Percentiles rank a stretch among this genome's conserved stretches.
Conservation (phyloP, 2,888 invertebrate species). For the Ichneumoninae sp. region DNA sequence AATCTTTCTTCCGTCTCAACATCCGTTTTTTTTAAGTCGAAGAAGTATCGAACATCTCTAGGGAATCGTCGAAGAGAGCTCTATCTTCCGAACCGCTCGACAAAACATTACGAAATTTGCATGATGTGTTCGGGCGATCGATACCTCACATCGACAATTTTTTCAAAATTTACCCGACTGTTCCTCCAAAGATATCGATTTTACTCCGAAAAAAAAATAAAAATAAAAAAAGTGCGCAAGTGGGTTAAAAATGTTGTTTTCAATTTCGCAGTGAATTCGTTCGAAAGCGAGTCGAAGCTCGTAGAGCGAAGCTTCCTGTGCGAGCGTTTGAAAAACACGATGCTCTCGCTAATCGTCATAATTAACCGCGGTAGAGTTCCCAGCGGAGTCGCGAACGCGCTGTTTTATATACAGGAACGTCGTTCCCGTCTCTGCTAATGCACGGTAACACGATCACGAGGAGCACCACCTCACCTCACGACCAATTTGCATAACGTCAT, state of each 20-base stretch:
- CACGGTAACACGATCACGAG: constrained; percentile 15
- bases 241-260: neutral
- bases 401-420: constrained; percentile 22
- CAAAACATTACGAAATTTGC: no score
- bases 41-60: no score
- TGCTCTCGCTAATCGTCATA: constrained; percentile 72
- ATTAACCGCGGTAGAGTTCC: constrained; percentile 72
- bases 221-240: neutral
- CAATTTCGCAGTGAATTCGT: neutral
- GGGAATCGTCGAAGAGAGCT: no score
- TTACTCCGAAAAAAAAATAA: neutral
- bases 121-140: no score
- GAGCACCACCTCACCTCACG: constrained; percentile 13
- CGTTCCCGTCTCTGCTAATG: constrained; percentile 18
- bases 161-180: no score
- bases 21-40: no score
- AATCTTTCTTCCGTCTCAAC: no score
- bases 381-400: constrained; percentile 49
- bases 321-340: constrained; percentile 33
- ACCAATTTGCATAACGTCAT: constrained; percentile 27
- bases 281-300: constrained; percentile 25
- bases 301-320: constrained; percentile 44
- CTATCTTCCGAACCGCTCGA: no score
- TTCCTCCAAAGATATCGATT: neutral
- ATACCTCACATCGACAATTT: no score